A percentile compares a stretch with the other conserved stretches of the same genome.
Conservation (phyloP, 2,888 invertebrate genomes). For the Mayetiola destructor region DNA sequence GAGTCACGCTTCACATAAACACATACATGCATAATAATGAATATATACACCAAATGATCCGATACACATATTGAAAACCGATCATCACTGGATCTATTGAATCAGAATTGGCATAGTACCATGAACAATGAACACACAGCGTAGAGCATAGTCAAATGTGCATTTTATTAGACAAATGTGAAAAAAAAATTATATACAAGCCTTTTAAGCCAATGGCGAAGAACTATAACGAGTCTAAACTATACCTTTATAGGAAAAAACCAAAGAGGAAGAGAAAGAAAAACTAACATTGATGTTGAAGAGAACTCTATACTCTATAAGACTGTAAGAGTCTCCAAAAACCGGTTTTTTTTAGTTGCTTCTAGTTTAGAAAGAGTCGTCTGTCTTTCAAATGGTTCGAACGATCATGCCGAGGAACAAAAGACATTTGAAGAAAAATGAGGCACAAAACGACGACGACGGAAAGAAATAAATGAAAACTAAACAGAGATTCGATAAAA, state of each 20-base stretch:
- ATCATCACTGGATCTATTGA: too few species aligned
- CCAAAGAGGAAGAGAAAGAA: background rate
- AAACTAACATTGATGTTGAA: background rate
- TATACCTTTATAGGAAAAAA: too few species aligned
- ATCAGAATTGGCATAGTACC: too few species aligned
- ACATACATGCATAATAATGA: too few species aligned
- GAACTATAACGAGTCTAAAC: background rate
- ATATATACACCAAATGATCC: too few species aligned
- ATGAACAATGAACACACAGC: conserved; percentile 3
- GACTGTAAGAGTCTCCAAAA: background rate
- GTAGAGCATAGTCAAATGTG: background rate
- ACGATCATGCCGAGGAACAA: background rate
- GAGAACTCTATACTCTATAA: too few species aligned
- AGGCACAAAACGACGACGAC: conserved; percentile 1
- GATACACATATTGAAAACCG: too few species aligned
- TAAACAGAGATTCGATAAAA: conserved; percentile 11
- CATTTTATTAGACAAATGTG: conserved; percentile 8
- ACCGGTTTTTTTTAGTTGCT: conserved; percentile 6
- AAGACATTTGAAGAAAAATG: background rate
- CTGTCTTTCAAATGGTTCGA: background rate
- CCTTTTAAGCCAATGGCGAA: background rate
- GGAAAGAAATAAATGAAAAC: conserved; percentile 11
- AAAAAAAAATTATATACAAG: background rate
- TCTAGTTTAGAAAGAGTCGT: conserved; percentile 8
- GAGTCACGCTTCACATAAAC: too few species aligned